These are phyloP conservation scores for Micropoecilia bifurca DNA, from an alignment of 2,797 vertebrate species.

Conservation along the genomic window DNA sequence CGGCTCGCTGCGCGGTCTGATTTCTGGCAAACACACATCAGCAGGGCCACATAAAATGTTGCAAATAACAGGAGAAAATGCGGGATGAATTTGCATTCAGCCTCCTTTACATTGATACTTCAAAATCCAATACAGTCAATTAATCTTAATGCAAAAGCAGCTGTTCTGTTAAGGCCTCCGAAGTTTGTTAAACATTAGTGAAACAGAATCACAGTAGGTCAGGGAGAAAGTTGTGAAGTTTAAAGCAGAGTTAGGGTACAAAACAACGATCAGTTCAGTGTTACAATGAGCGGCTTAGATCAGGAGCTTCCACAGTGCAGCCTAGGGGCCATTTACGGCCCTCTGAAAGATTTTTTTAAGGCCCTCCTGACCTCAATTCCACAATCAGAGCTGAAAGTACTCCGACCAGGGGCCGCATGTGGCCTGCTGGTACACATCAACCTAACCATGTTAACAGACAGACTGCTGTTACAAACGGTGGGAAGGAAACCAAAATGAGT, in stretches of 20 bases:
- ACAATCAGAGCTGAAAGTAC: too few species aligned
- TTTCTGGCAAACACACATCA: constrained; percentile 30
- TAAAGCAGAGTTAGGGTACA: background rate
- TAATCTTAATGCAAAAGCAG: background rate
- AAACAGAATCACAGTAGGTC: background rate
- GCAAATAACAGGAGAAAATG: background rate
- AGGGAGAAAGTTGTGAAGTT: background rate
- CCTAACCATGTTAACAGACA: too few species aligned
- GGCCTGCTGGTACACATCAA: too few species aligned
- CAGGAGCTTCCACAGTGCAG: background rate
- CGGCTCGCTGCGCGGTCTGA: constrained; percentile 46
- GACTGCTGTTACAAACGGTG: background rate
- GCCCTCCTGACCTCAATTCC: too few species aligned
- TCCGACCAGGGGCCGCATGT: too few species aligned
- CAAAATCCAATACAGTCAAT: background rate
- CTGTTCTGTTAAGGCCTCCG: background rate
- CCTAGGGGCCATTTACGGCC: background rate
- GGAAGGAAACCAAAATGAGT: background rate
- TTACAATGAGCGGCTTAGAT: background rate
- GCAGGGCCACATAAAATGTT: background rate
- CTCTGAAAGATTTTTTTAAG: background rate
- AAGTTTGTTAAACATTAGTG: too few species aligned
- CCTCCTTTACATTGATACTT: background rate
- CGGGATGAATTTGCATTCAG: background rate
- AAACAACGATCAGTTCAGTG: background rate